Base-by-base conservation (phyloP, 2,888 invertebrate species). In the Apamea anceps region DNA sequence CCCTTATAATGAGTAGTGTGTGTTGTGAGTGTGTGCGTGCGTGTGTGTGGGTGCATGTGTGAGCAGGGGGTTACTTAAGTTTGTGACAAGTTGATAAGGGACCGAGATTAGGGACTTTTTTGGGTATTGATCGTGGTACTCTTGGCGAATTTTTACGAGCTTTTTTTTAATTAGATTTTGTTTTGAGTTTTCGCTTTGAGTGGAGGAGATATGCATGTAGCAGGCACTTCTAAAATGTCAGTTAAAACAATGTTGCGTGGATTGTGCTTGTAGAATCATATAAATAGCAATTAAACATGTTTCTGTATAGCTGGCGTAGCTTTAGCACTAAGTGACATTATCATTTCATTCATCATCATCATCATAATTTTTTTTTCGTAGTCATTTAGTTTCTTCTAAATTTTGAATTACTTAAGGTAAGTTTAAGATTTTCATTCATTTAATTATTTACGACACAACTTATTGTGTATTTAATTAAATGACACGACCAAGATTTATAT, bases 1-100 rank as follows among this genome's bases (percentile, higher is more conserved):
- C 96, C 96, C 96, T 95, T 93, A 94, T 96, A 96, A 96, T 96
- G 96, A 97, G 95, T 93, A 93, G 93, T 93, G 93, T 92, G 91
- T 91, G 93, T 95, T 94, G 94, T 91, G 93, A 93, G 92, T 94
- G 91, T 88, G 85, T 82, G 87, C 80, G 85, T 78, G 28, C 0
- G 45, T n/a, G 70, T 4, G 54, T 7, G 3, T 18, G 42, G 32
- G 85, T 85, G 85, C 87, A 85, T 91, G 80, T 80, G 87, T 87
- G 77, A 87, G 86, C 91, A 12, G 90, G 92, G 92, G 92, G 91
- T 90, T 83, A 91, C 93, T 92, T 92, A 93, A 94, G 94, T 93
- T 94, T 93, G 93, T 95, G 95, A 94, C 95, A 94, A 89, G 94
- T 93, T 95, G 93, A 95, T 95, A 95, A 95, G 95, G 96, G 95